Evolutionary conservation across 2,888 invertebrate species (phyloP).

Genomic region (Melanotus villosus): DNA sequence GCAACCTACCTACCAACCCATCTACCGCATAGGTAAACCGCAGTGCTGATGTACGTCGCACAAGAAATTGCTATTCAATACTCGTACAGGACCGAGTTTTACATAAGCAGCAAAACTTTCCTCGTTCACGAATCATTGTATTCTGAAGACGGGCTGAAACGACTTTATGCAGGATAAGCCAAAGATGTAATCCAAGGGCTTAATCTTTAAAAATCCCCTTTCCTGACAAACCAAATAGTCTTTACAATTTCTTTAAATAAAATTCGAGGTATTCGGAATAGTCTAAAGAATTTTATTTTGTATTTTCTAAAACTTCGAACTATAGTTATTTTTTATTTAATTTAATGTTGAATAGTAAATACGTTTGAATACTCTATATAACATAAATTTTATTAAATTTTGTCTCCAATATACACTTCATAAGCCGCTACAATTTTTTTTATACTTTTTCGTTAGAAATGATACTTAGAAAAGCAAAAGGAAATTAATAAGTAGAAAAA

Average conservation of each 20-base stretch:
- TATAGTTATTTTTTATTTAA: no score
- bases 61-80: conserved; percentile 27
- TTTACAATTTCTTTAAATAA: background rate
- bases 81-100: conserved; percentile 23
- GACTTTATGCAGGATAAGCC: conserved; percentile 18
- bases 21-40: conserved; percentile 28
- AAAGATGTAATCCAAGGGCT: conserved; percentile 1
- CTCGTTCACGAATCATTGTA: conserved; percentile 11
- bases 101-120: conserved; percentile 23
- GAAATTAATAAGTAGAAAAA: no score
- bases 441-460: no score
- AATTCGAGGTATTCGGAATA: no score
- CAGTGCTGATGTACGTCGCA: conserved; percentile 32
- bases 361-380: no score
- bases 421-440: no score
- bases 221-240: background rate
- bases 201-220: conserved; percentile 14
- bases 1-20: background rate
- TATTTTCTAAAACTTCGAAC: no score
- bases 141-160: background rate
- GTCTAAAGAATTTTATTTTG: no score
- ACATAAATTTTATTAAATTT: no score
- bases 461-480: no score
- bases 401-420: no score
- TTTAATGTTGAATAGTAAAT: no score